Evolutionary conservation across 2,797 vertebrate genomes (phyloP).

Genomic region (Tympanoctomys barrerae): DNA sequence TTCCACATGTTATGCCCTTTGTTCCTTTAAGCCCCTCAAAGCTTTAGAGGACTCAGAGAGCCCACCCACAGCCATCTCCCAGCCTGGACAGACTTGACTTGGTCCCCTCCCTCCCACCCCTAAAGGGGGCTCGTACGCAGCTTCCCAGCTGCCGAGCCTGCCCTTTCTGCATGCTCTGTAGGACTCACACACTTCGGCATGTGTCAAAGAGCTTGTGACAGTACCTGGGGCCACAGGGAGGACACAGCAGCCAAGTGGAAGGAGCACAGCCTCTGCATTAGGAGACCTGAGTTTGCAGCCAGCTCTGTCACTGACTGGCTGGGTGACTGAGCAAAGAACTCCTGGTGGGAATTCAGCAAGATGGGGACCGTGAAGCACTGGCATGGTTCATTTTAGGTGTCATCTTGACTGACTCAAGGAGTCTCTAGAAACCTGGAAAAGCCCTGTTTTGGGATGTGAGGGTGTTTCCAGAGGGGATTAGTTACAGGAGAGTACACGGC

Average conservation of each 20-base stretch:
- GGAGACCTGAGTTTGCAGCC: not conserved
- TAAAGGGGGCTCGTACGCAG: no score
- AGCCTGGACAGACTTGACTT: not conserved
- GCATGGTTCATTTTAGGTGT: not conserved
- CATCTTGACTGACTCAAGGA: no score
- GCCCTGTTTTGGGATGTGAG: not conserved
- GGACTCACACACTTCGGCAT: not conserved
- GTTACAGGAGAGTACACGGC: not conserved
- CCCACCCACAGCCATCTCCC: not conserved
- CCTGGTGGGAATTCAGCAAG: not conserved
- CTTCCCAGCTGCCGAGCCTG: not conserved
- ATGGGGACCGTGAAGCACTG: not conserved
- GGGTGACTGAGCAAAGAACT: not conserved
- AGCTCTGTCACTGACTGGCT: not conserved
- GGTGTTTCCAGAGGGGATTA: not conserved
- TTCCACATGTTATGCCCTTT: not conserved
- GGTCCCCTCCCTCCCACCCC: accelerated
- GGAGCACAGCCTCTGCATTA: not conserved
- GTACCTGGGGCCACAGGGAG: not conserved
- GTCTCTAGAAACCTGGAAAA: not conserved
- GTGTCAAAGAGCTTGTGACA: not conserved
- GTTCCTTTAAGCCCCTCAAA: not conserved
- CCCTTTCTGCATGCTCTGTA: not conserved
- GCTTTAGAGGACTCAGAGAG: not conserved
- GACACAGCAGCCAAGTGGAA: accelerated